phyloP scores from a whole-genome alignment of 2,113 vertebrate genomes.

The Lepus europaeus region DNA sequence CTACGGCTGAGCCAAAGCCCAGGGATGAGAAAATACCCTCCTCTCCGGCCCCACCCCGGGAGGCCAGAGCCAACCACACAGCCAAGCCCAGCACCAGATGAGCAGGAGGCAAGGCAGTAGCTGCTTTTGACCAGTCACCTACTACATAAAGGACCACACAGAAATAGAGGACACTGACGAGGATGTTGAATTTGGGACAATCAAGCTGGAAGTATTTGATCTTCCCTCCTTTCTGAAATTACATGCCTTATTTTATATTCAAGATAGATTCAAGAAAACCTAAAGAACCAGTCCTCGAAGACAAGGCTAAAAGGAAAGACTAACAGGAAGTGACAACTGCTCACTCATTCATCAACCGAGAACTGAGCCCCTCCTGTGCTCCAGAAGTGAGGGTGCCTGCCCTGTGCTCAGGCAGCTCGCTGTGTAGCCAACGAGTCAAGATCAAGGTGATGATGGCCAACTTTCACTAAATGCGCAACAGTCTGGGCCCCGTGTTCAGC shows the following conservation, averaged over 20 bases:
- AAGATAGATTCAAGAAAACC: neutral
- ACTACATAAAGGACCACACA: neutral
- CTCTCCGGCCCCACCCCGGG: fast-evolving
- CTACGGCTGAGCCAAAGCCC: neutral
- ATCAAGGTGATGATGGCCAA: neutral
- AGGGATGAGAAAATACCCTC: neutral
- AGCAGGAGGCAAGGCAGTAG: neutral
- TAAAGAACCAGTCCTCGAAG: neutral
- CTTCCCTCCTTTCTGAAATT: conserved; percentile 33
- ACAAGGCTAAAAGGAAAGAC: neutral
- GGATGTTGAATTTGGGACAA: neutral
- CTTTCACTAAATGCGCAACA: neutral
- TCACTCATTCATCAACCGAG: neutral
- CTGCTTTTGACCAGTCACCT: neutral
- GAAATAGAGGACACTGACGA: neutral
- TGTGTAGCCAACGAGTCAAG: neutral
- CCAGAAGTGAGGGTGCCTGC: neutral
- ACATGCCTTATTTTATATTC: neutral
- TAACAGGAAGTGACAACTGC: neutral
- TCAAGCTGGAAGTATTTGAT: neutral
- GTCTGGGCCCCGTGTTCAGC: neutral
- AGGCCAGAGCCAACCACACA: neutral
- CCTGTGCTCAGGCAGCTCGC: neutral
- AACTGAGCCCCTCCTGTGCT: neutral
- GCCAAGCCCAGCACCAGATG: neutral